Base-by-base conservation (phyloP, 2,113 vertebrate species). In the Coregonus clupeaformis region DNA sequence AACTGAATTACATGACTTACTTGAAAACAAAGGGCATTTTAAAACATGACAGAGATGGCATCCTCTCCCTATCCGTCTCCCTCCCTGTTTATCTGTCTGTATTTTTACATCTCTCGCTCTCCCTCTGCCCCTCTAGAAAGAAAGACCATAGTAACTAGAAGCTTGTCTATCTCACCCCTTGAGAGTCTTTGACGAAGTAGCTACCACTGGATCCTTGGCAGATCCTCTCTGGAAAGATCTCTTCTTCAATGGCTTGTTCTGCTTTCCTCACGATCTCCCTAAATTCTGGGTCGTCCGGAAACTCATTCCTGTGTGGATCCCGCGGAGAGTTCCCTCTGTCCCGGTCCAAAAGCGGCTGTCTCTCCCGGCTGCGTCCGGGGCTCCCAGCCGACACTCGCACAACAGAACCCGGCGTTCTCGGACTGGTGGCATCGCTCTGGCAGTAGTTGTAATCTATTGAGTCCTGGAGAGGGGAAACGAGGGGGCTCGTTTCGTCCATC, bases 171-270 rank as follows among this genome's bases (percentile, higher is more conserved):
- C 94, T 96, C 94, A 98, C 97, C 96, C 96, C 98, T 77, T 94
- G 94, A 6, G 92, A 94, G 85, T 99, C 96, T 92, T 97, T 98
- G 73, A 99, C 97, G 91, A 99, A 99, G 86, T 99, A 99, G 92
- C 97, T 99, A n/a, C 97, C 98, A 84, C 98, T 99, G 88, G 98
- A 99, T 42, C 98, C 98, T 87, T 99, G 98, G 82, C 95, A 98
- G 93, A 99, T 99, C 84, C 98, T 94, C 90, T 99, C 96, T 1
- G 98, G 98, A 77, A 95, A 98, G 88, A 97, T 95, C 60, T 93
- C 92, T 49, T 96, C 94, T 78, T 96, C 96, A 73, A 96, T 98
- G 74, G 97, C 97, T 86, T 93, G 76, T 84, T 99, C 97, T 60
- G 96, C 96, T 86, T 93, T 93, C 77, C 95, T 94, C 89, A 99